Conservation (phyloP, 2,113 vertebrate species). For the Himantopus leucocephalus region DNA sequence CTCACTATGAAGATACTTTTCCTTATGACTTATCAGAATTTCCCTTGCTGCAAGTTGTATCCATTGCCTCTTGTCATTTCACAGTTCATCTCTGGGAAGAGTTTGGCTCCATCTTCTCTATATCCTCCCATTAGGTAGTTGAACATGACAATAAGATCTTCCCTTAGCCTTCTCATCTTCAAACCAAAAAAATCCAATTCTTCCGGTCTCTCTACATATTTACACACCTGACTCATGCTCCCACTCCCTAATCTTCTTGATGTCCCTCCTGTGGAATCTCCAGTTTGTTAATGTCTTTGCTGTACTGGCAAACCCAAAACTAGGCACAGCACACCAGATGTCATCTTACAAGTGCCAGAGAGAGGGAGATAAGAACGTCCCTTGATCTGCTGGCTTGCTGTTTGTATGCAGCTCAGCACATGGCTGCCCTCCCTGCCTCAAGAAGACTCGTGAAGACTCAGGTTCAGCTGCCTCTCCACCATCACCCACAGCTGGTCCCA, state of each 20-base stretch:
- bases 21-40: background rate
- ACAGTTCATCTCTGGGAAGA: background rate
- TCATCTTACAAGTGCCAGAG: background rate
- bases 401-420: background rate
- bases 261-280: background rate
- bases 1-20: background rate
- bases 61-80: background rate
- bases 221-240: background rate
- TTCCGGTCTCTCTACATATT: background rate
- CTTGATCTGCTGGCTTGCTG: background rate
- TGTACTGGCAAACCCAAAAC: background rate
- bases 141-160: background rate
- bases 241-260: background rate
- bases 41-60: background rate
- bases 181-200: background rate
- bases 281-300: background rate
- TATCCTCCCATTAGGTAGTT: background rate
- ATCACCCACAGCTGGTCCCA: background rate
- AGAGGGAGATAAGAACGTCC: background rate
- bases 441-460: background rate
- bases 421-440: background rate
- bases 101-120: background rate
- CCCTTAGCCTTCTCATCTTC: background rate
- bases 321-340: background rate
- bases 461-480: background rate